Percentiles rank a stretch among this genome's conserved stretches.
Evolutionary conservation across 2,113 vertebrate genomes (phyloP).

Genomic region (Urocynchramus pylzowi): DNA sequence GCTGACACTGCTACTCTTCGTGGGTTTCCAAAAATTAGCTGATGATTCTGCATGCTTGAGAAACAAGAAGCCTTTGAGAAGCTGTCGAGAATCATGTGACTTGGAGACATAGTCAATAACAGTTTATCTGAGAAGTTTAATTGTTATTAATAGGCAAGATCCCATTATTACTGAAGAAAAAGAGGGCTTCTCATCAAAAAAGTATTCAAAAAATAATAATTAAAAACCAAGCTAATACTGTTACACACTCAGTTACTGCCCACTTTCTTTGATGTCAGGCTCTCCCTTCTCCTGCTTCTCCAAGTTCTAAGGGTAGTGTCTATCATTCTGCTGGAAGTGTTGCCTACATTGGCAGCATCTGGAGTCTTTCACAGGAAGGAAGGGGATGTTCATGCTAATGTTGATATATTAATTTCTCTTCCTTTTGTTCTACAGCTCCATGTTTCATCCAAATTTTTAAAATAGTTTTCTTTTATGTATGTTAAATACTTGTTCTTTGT

Average conservation of each 20-base stretch:
- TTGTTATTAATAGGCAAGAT: neutral
- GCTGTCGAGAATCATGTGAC: neutral
- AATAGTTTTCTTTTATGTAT: neutral
- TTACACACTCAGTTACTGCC: neutral
- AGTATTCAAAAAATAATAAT: neutral
- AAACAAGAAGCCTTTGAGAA: neutral
- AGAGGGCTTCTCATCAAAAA: neutral
- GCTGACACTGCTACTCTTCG: neutral
- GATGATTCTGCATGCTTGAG: neutral
- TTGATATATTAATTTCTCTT: neutral
- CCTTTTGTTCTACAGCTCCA: neutral
- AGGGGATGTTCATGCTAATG: neutral
- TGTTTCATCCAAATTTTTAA: neutral
- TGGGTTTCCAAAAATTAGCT: neutral
- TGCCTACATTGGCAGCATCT: neutral
- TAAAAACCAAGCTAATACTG: neutral
- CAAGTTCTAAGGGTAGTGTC: neutral
- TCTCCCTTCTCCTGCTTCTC: neutral
- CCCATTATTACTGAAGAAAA: neutral
- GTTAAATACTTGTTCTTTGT: neutral
- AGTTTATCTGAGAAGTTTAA: neutral
- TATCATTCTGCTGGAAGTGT: neutral
- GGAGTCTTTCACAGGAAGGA: neutral
- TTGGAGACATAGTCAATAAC: neutral
- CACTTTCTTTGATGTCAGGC: neutral